Base-by-base conservation (phyloP, 1,140 invertebrate species). In the Neomicropteryx cornuta region DNA sequence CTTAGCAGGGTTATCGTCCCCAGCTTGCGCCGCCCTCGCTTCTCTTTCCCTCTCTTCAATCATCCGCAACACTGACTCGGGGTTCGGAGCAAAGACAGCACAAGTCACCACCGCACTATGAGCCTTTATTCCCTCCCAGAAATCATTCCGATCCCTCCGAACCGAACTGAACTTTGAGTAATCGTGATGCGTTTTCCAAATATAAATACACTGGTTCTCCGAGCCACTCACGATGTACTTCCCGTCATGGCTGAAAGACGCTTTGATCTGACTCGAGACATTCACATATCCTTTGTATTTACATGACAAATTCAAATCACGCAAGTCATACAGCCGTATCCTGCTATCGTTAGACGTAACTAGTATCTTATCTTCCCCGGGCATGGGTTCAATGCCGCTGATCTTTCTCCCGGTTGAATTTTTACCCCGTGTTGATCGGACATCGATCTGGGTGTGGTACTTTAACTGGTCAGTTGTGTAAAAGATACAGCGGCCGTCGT, bases 281-380 rank as follows among this genome's bases (percentile, higher is more conserved):
- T 98, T 98, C 0, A 89, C 82, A 53, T 91, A 94, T 0, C 93
- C 96, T 51, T 79, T 80, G 63, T 97, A 99, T 69, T 98, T 98
- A 70, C 94, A 98, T 0, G 90, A 92, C 2, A 98, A 67, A 52
- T 90, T 96, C 18, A 97, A 68, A 62, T 98, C 95, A 32, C 92
- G 63, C n/a, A 99, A 67, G 62, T 98, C 94, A 64, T 99, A 99
- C 1, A 99, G 70, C 20, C 96, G 75, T 38, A 99, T 94, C 6
- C 96, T 72, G 48, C 93, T 97, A 55, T 99, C 96, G 62, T 99
- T 99, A 0, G 94, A 97, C 0, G 96, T 98, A 1, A 99, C 89
- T 4, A 99, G 61, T 38, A 99, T 91, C 68, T 96, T 96, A 54
- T 96, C 90, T 62, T 96, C 91, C 3, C 89, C 90, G 1, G 90